These are phyloP conservation scores for Amphiduros pacificus DNA, from an alignment of 2,888 invertebrate genomes.

Conservation along the genomic window DNA sequence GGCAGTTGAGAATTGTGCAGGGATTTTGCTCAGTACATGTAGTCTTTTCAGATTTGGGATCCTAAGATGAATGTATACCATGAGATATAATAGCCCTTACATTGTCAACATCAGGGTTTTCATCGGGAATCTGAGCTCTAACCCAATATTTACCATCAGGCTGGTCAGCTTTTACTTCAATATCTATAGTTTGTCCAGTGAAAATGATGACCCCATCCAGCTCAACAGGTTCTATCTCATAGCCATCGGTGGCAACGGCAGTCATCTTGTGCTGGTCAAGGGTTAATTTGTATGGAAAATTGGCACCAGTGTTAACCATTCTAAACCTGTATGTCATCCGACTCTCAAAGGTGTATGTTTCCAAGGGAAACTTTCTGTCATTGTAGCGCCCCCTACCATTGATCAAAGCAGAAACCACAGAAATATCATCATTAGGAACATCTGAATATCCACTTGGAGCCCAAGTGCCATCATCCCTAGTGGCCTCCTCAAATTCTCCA, in stretches of 20 bases:
- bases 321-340: constrained; percentile 2
- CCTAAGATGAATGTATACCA: neutral
- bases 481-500: neutral
- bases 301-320: constrained; percentile 1
- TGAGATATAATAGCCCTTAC: neutral
- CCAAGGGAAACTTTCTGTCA: neutral
- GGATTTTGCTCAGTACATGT: neutral
- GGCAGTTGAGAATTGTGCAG: constrained; percentile 9
- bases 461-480: no score
- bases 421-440: neutral
- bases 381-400: constrained; percentile 5
- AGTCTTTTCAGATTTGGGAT: neutral
- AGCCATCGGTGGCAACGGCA: constrained; percentile 6
- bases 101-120: neutral
- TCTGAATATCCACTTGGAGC: no score
- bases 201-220: neutral
- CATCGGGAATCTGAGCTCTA: constrained; percentile 1
- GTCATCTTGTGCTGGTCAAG: constrained; percentile 3
- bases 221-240: neutral
- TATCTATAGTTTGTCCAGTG: constrained; percentile 1
- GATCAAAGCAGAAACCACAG: constrained; percentile 1
- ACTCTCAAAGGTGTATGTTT: neutral
- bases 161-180: neutral
- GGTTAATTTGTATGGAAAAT: neutral
- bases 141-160: neutral